These are phyloP conservation scores for Oryzias curvinotus DNA, from an alignment of 2,113 vertebrate species.

Conservation along the genomic window DNA sequence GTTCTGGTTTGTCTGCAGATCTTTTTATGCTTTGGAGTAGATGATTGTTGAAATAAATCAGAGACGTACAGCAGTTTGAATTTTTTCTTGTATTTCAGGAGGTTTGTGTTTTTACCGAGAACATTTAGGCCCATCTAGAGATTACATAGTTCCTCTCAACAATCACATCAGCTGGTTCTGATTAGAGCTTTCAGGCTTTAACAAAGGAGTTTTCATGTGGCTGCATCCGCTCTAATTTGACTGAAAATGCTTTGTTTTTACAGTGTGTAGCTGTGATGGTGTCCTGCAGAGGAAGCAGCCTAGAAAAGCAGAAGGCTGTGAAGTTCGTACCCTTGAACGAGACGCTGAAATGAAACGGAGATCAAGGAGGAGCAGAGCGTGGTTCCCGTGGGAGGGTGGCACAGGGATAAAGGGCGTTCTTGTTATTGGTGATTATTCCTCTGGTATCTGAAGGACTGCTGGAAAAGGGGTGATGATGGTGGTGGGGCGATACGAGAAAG, in stretches of 20 bases:
- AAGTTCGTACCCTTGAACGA: conserved; percentile 44
- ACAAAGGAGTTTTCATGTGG: no score
- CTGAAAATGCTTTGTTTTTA: no score
- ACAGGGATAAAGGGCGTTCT: conserved; percentile 67
- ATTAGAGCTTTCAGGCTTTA: no score
- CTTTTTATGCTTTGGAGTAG: conserved; percentile 45
- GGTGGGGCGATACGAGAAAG: conserved; percentile 59
- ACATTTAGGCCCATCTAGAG: conserved; percentile 33
- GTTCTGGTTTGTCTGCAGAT: conserved; percentile 58
- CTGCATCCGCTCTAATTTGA: no score
- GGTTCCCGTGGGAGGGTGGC: conserved; percentile 51
- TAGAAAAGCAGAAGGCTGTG: conserved; percentile 44
- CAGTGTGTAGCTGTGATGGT: conserved; percentile 18
- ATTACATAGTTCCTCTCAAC: neutral
- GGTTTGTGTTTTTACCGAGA: conserved; percentile 45
- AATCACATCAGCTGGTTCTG: no score
- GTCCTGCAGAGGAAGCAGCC: neutral
- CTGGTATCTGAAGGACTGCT: conserved; percentile 46
- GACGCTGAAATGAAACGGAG: conserved; percentile 25
- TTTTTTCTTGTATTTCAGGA: conserved; percentile 29
- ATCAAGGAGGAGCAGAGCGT: conserved; percentile 23
- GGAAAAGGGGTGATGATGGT: conserved; percentile 13
- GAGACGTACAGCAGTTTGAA: conserved; percentile 28
- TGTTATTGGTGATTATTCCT: conserved; percentile 71
- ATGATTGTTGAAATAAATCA: conserved; percentile 56